A percentile compares a stretch with the other conserved stretches of the same genome.
Conservation (phyloP, 2,797 vertebrate genomes). For the Pachyuromys duprasi region DNA sequence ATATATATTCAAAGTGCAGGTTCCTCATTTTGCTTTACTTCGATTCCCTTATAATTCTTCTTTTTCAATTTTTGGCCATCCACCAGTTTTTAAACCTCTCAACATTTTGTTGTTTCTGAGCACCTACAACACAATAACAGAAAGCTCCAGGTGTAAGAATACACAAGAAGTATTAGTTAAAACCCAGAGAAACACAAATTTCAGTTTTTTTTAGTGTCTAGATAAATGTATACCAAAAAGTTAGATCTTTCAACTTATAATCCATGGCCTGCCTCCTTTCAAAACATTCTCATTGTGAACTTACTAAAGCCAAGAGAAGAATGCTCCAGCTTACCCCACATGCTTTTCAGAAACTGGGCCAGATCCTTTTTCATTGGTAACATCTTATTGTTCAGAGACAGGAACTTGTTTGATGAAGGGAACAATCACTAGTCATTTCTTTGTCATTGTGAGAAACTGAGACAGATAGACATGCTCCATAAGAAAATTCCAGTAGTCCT, state of each 20-base stretch:
- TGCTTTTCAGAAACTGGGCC: slow-evolving; percentile 91
- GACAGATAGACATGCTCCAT: not conserved
- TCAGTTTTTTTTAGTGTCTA: not conserved
- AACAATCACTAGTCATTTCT: slow-evolving; percentile 22
- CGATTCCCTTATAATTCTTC: slow-evolving; percentile 50
- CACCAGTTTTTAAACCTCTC: slow-evolving; percentile 90
- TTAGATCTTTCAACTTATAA: not conserved
- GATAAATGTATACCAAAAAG: not conserved
- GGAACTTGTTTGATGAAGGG: slow-evolving; percentile 91
- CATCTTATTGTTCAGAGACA: slow-evolving; percentile 93
- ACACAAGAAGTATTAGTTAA: not conserved
- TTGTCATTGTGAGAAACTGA: not conserved
- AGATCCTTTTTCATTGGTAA: slow-evolving; percentile 89
- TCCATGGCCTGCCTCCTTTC: not conserved
- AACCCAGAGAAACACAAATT: not conserved
- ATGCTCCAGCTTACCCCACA: slow-evolving; percentile 91
- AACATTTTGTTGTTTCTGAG: slow-evolving; percentile 89
- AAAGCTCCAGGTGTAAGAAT: slow-evolving; percentile 46
- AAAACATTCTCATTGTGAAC: not conserved
- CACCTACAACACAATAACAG: slow-evolving; percentile 85
- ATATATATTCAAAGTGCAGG: slow-evolving; percentile 37
- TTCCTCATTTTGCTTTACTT: slow-evolving; percentile 53
- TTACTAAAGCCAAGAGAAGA: not conserved
- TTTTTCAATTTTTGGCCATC: slow-evolving; percentile 86
- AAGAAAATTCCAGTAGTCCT: slow-evolving; percentile 89